Evolutionary conservation across 2,113 vertebrate genomes (phyloP), one percentile per base, ranked within the genome.

Genomic region (Podarcis muralis): DNA sequence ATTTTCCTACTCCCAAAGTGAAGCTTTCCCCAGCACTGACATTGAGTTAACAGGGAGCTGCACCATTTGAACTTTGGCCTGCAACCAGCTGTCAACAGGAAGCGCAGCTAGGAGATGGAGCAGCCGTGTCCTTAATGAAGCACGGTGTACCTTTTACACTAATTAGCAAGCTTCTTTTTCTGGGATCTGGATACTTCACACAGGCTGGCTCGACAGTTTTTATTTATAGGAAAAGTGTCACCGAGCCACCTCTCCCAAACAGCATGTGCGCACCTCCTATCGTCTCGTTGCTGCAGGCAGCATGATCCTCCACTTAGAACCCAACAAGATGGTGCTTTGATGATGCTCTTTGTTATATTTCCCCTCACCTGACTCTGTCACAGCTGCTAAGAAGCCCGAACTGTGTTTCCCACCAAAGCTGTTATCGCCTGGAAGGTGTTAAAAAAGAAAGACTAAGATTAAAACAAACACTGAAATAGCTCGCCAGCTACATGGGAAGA

Each of bases 301-400:
- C 92, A 93, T 82, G 71, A 89, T 57, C 87, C 84, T 89, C 83
- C 69, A 89, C 77, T 89, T 91, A 87, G 89, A 91, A 89, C 65
- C 72, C 89, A 89, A 93, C 75, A 43, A 85, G 79, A 79, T 37
- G 7, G 72, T 32, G 6, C 65, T 25, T 83, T 1, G 22, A 9
- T 62, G 37, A 11, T 75, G 0, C 0, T 65, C 74, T 48, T 40
- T 27, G 1, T 43, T 25, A 35, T 9, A 6, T 12, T 57, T 6
- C 5, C 32, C 22, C 27, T 3, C 35, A 2, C 0, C 0, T 0
- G 0, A 5, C 8, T 20, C 79, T 65, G 35, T 1, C 57, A 53
- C 53, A 79, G 37, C 82, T 90, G 37, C 57, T 92, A 92, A 92
- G 40, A 18, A 90, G 89, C 83, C 65, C 74, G 93, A 94, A 90